Evolutionary conservation across 2,113 vertebrate genomes (phyloP), one percentile per base, ranked within the genome.

Genomic region (Hystrix brachyura): DNA sequence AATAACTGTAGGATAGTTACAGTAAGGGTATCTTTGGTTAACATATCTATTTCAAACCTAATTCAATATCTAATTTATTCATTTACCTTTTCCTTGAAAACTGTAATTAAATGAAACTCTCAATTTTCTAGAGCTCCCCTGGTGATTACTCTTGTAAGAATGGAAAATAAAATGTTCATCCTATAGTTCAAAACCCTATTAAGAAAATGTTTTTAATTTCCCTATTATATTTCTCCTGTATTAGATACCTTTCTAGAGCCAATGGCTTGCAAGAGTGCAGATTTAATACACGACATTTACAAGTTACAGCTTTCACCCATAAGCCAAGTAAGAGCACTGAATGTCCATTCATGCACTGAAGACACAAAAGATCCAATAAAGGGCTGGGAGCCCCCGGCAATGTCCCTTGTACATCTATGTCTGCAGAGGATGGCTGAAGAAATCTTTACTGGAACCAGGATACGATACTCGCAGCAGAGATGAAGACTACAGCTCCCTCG

Each of bases 21-120:
- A 91, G 46, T 67, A 80, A 86, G 14, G 11, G 21, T 86, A 48
- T 25, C 29, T 43, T 67, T 38, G 96, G 67, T 60, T n/a, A 87
- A 51, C 5, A 92, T 48, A 38, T 60, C 60, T 93, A 89, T n/a
- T 80, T 94, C 62, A 96, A 88, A 43, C 0, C 13, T 76, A 1
- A 38, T 80, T 97, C 83, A 97, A 80, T 14, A 4, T 3, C 3
- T 85, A 89, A 82, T 71, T 94, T 95, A 67, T 94, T 71, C n/a
- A 48, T 12, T 19, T 53, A 65, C 2, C 21, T 81, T 57, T 89
- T 60, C 23, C 79, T 59, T 43, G 18, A 1, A 64, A 91, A 97
- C 0, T 64, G 34, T 72, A 87, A 80, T 43, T 85, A 86, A 79
- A 80, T 17, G 3, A 84, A 92, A 96, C 87, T 29, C 29, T 38